These are phyloP conservation scores for Cyclophora punctaria DNA, from an alignment of 2,888 invertebrate species.

Conservation along the genomic window DNA sequence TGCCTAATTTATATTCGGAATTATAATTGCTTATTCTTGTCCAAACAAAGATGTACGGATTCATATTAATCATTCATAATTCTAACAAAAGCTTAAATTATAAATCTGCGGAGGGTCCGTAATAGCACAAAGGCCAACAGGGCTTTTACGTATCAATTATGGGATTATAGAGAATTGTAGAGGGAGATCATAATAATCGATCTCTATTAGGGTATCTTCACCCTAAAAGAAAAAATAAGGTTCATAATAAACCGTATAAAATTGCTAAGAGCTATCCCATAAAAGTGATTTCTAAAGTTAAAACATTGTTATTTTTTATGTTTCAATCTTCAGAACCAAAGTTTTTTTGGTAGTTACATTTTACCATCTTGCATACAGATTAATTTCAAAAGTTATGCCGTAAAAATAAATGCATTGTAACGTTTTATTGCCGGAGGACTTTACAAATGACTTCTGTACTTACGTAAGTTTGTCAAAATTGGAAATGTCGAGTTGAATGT, in stretches of 20 bases:
- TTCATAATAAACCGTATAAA: slow-evolving; percentile 17
- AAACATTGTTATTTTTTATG: no score
- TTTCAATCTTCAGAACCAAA: no score
- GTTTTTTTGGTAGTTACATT: no score
- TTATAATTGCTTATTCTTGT: not conserved
- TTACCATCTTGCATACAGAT: no score
- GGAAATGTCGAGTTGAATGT: no score
- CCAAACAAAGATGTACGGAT: slow-evolving; percentile 19
- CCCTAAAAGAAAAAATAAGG: slow-evolving; percentile 28
- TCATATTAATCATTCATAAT: slow-evolving; percentile 56
- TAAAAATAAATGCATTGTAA: no score
- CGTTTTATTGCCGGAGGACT: no score
- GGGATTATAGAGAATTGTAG: slow-evolving; percentile 57
- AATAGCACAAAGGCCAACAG: slow-evolving; percentile 50
- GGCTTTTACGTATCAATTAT: slow-evolving; percentile 65
- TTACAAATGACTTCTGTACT: no score
- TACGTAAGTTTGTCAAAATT: no score
- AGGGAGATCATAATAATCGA: slow-evolving; percentile 60
- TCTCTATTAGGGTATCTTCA: slow-evolving; percentile 38
- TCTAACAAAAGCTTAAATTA: slow-evolving; percentile 50
- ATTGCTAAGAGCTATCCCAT: slow-evolving; percentile 12
- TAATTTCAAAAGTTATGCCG: no score
- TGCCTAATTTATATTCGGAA: no score
- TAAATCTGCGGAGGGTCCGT: slow-evolving; percentile 53
- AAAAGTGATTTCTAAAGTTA: not conserved